Evolutionary conservation across 2,797 vertebrate species (phyloP).

Genomic region (Tadarida brasiliensis): DNA sequence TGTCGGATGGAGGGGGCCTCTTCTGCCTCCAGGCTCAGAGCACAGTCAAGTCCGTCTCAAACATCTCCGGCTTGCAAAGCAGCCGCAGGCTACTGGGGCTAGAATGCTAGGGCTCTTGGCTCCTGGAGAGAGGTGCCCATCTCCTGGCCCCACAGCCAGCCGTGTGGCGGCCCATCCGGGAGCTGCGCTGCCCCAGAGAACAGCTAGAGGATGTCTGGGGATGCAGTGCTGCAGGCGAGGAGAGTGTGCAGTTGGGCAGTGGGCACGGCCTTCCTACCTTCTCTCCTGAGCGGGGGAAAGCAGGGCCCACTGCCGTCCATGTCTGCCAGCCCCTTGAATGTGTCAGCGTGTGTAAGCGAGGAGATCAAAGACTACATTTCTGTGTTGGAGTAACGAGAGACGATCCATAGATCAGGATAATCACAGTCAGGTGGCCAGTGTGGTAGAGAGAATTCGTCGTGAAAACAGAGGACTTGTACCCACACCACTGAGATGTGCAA

Average conservation of each 20-base stretch:
- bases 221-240: background rate
- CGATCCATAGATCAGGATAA: background rate
- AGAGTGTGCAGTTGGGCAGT: background rate
- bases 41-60: conserved; percentile 54
- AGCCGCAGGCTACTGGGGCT: background rate
- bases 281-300: background rate
- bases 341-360: background rate
- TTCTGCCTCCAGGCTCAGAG: conserved; percentile 35
- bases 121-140: background rate
- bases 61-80: conserved; percentile 53
- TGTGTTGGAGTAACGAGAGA: background rate
- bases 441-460: background rate
- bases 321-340: background rate
- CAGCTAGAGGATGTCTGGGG: background rate
- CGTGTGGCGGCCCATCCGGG: background rate
- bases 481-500: background rate
- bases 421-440: background rate
- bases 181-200: background rate
- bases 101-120: background rate
- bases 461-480: background rate
- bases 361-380: background rate
- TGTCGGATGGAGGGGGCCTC: conserved; percentile 67
- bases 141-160: background rate
- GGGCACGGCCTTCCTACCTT: background rate
- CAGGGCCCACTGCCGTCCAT: background rate